Base-by-base conservation (phyloP, 2,888 invertebrate species). In the Tribolium freemani region DNA sequence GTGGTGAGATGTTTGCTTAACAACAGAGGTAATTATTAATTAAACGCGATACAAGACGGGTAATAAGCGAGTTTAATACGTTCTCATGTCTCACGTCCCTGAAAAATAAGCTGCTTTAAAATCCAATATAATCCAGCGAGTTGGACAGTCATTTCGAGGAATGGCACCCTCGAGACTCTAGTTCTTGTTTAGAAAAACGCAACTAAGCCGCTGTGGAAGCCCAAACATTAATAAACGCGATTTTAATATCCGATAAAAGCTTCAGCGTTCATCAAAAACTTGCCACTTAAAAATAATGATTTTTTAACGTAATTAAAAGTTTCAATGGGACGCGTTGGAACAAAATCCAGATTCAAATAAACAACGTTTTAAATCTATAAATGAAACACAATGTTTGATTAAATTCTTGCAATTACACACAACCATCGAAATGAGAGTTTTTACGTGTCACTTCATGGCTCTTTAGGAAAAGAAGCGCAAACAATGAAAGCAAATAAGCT, bases 61-160 rank as follows among this genome's bases (percentile, higher is more conserved):
- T n/a, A 38, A 38, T n/a, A 26, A 26, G 38, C 38, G 38, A 26
- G 38, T 38, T 38, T 38, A 38, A 38, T 6, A 38, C 8, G n/a
- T 38, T 3, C 26, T 26, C 26, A 38, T 38, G 38, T 38, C 9
- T 38, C 9, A 5, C 9, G 1, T 5, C 0, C n/a, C 8, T 5
- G n/a, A 60, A 30, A 60, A 60, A 48, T 60, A 60, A 60, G 60
- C 60, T 60, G 11, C 21, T 60, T 60, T 60, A 60, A 60, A 60
- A 60, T 60, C 60, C 60, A 60, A 60, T 60, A 60, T 60, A 60
- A 60, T 60, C 60, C 60, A 30, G 13, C 5, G 26, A 3, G 26
- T 5, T 57, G 20, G 57, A 11, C 57, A 60, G 60, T 60, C 60
- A 60, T 60, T 60, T 48, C 48, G 10, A 5, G 21, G 21, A 48